These are phyloP conservation scores for Odocoileus virginianus DNA, from an alignment of 2,113 vertebrate genomes.

Conservation along the genomic window DNA sequence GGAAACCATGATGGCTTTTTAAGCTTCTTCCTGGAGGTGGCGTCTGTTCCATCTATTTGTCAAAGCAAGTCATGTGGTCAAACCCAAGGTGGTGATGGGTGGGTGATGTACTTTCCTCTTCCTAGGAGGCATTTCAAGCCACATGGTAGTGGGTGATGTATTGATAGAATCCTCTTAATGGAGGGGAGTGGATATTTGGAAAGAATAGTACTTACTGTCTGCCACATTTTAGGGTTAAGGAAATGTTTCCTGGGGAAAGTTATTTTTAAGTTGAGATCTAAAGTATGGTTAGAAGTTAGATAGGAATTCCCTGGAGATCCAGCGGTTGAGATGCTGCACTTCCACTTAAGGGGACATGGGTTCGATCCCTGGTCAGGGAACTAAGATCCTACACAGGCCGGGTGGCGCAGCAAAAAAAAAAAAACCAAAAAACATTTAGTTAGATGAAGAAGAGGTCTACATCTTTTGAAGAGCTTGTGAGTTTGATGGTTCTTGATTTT, in stretches of 20 bases:
- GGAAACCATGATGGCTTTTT: background rate
- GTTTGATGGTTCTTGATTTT: background rate
- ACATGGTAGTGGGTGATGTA: background rate
- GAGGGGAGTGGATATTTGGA: background rate
- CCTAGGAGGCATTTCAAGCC: background rate
- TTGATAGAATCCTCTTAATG: background rate
- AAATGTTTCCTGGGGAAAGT: background rate
- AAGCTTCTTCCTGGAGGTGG: background rate
- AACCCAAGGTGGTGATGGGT: background rate
- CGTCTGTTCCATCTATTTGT: background rate
- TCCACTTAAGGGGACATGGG: background rate
- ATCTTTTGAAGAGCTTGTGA: background rate
- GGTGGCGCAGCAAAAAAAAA: background rate
- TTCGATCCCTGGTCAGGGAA: background rate
- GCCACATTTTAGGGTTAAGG: background rate
- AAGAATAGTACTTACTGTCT: background rate
- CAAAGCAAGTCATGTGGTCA: background rate
- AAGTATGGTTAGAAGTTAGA: background rate
- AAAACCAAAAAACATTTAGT: background rate
- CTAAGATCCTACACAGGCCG: background rate
- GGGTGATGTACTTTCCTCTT: background rate
- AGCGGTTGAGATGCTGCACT: background rate
- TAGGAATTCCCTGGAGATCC: background rate
- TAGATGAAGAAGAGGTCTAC: background rate
- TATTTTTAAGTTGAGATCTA: conserved; percentile 27